Evolutionary conservation across 2,113 vertebrate genomes (phyloP), one percentile per base, ranked within the genome.

Genomic region (Hyaena hyaena): DNA sequence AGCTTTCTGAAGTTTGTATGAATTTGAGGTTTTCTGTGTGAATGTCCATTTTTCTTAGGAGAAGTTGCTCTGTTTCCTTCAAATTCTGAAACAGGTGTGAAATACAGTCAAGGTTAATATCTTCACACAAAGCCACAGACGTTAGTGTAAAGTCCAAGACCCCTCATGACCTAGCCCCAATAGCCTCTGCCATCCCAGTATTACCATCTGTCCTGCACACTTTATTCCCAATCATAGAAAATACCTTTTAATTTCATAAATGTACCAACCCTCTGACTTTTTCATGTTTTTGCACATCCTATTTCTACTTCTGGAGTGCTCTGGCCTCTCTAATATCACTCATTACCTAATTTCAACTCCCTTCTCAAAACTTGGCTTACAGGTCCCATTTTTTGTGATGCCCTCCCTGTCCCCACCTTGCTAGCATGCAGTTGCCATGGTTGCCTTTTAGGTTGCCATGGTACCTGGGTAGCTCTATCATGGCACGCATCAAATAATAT

Each of bases 181-280:
- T 8, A 12, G 1, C 10, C 45, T 69, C 15, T 14, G 2, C 4
- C 71, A 84, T 5, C 16, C 21, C 8, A 14, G 0, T 23, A 35
- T 69, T 45, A 45, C 77, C 48, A 84, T 11, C 7, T 50, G 2
- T 80, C 39, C 19, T 58, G 55, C 35, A 77, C 6, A 24, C 10
- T n/a, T 53, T 15, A 28, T 24, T n/a, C 16, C 55, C 45, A 28
- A 10, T 7, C 74, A 81, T 11, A 10, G 0, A 16, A 81, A 50
- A 21, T 10, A 28, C 3, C n/a, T 39, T 55, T 43, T 80, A 58
- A 19, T 80, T 65, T 33, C 35, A 11, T 45, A 1, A 31, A 68
- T 14, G 4, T 4, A 55, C 8, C 3, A 33, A 10, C 6, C 33
- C 6, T 76, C 35, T 35, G n/a, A 45, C 3, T 23, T n/a, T n/a